Evolutionary conservation across 2,888 invertebrate species (phyloP).

Genomic region (Apodemia arnacis): DNA sequence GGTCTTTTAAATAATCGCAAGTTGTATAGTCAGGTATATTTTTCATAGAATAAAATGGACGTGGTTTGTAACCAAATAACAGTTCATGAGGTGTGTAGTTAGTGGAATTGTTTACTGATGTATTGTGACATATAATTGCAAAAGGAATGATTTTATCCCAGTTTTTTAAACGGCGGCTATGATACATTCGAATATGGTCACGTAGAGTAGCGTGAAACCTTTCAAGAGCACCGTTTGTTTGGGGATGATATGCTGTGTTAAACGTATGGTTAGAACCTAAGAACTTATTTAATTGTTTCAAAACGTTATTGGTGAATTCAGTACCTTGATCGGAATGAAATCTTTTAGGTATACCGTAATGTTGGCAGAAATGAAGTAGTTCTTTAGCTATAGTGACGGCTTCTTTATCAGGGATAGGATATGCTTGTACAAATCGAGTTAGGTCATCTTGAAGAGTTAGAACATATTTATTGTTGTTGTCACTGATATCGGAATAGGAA

Average conservation of each 20-base stretch:
- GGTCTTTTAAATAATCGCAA: slow-evolving; percentile 82
- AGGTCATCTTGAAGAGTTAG: slow-evolving; percentile 86
- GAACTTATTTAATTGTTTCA: slow-evolving; percentile 86
- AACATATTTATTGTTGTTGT: slow-evolving; percentile 84
- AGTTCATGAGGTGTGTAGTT: slow-evolving; percentile 85
- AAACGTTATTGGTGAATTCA: slow-evolving; percentile 84
- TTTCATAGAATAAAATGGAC: slow-evolving; percentile 83
- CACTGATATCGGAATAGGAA: slow-evolving; percentile 85
- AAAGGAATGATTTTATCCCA: slow-evolving; percentile 86
- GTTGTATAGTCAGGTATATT: slow-evolving; percentile 77
- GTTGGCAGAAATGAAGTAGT: slow-evolving; percentile 85
- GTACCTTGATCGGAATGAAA: slow-evolving; percentile 87
- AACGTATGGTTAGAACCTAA: slow-evolving; percentile 84
- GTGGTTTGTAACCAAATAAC: slow-evolving; percentile 86
- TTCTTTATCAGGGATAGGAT: slow-evolving; percentile 86
- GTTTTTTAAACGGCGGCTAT: slow-evolving; percentile 72
- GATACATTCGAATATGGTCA: slow-evolving; percentile 86
- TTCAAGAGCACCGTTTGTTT: slow-evolving; percentile 86
- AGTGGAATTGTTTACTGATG: slow-evolving; percentile 84
- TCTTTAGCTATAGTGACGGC: slow-evolving; percentile 84
- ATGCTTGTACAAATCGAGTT: slow-evolving; percentile 86
- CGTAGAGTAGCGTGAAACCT: slow-evolving; percentile 85
- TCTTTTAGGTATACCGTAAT: slow-evolving; percentile 85
- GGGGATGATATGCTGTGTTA: slow-evolving; percentile 86
- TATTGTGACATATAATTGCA: slow-evolving; percentile 87